Base-by-base conservation (phyloP, 2,113 vertebrate species). In the Heliornis fulica region DNA sequence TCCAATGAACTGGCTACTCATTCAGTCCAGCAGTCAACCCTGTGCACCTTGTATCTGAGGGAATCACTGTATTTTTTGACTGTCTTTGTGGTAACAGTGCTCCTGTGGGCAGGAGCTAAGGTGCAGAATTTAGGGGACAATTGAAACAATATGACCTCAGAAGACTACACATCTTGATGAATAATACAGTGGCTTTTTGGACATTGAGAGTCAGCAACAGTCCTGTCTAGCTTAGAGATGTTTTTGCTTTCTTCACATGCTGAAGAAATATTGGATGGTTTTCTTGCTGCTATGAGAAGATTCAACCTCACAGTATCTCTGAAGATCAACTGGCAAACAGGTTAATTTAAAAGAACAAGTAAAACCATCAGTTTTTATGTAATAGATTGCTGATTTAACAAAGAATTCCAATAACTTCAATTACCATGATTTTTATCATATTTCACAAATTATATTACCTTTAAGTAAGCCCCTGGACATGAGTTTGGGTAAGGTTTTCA, bases 121-220 rank as follows among this genome's bases (percentile, higher is more conserved):
- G 26, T 25, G 45, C 5, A 69, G 59, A 53, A 50, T 50, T 16
- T 68, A 20, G 10, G 10, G 15, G 11, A 13, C 13, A 40, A 64
- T 93, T 56, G 48, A 25, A 68, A 29, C 25, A 43, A 8, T 20
- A 28, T 22, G 26, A 34, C 8, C 14, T 64, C 19, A 46, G 38
- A 71, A 93, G 34, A 41, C 21, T 38, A 28, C 0, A 0, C 2
- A 65, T 3, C 25, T 36, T 75, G 38, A 50, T 46, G 70, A 85
- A 76, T 43, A 32, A 79, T n/a, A 46, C 9, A 87, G 60, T 84
- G 28, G 6, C 8, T 29, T 81, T 12, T 29, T 40, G 12, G 13
- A 36, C 10, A 5, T 38, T 40, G 25, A 45, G 38, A 85, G 23
- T 40, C 26, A 64, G 11, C 8, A 23, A 7, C 12, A 43, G n/a